Evolutionary conservation across 2,888 invertebrate genomes (phyloP).

Genomic region (Lycocerus yunnanus): DNA sequence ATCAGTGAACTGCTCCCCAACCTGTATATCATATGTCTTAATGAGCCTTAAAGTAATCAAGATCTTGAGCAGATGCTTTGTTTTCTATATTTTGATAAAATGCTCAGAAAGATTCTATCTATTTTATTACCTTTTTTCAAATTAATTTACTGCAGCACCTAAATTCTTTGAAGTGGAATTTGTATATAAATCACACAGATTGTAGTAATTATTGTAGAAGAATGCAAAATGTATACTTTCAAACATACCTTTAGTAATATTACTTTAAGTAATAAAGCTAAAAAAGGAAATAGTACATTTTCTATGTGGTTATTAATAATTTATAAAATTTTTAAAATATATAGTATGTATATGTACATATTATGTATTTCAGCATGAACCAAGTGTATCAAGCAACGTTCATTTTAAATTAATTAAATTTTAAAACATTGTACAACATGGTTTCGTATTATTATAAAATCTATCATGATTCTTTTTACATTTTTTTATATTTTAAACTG

Average conservation of each 20-base stretch:
- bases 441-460: no score
- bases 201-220: neutral
- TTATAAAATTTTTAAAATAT: no score
- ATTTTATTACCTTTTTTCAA: neutral
- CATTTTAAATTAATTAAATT: no score
- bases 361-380: no score
- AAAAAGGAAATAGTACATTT: neutral
- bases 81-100: neutral
- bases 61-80: neutral
- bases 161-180: neutral
- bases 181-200: neutral
- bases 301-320: neutral
- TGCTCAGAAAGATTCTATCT: neutral
- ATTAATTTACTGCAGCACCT: neutral
- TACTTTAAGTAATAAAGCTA: neutral
- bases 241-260: neutral
- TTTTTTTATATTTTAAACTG: no score
- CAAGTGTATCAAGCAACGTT: no score
- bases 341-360: no score
- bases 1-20: neutral
- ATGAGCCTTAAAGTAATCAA: neutral
- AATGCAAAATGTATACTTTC: neutral
- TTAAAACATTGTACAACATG: no score
- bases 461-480: no score
- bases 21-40: neutral